phyloP scores from a whole-genome alignment of 2,888 invertebrate genomes.

The Nomada flava region DNA sequence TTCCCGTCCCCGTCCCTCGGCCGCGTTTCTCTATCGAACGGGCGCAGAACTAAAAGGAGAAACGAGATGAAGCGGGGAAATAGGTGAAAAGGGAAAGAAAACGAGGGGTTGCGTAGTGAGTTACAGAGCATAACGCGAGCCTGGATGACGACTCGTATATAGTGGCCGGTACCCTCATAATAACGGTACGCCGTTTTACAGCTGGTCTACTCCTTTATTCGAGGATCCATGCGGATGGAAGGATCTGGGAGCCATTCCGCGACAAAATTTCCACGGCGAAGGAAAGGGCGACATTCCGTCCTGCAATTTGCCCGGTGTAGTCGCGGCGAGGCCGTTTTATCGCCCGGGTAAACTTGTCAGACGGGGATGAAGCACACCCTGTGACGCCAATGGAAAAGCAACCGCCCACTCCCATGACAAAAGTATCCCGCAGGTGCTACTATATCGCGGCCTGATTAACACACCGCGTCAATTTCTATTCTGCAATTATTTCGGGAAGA shows the following conservation, averaged over 20 bases:
- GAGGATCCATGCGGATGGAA: slow-evolving; percentile 67
- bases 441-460: slow-evolving; percentile 55
- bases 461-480: slow-evolving; percentile 4
- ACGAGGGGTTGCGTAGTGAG: slow-evolving; percentile 41
- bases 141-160: slow-evolving; percentile 62
- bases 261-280: slow-evolving; percentile 53
- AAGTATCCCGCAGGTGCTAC: slow-evolving; percentile 52
- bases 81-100: slow-evolving; percentile 5
- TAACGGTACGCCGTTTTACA: slow-evolving; percentile 70
- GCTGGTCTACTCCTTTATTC: slow-evolving; percentile 68
- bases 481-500: not conserved
- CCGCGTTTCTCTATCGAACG: slow-evolving; percentile 24
- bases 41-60: not conserved
- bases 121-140: slow-evolving; percentile 50
- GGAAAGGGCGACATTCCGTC: slow-evolving; percentile 53
- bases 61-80: slow-evolving; percentile 16
- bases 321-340: slow-evolving; percentile 61
- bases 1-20: not conserved
- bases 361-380: slow-evolving; percentile 52
- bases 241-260: slow-evolving; percentile 63
- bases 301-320: slow-evolving; percentile 64
- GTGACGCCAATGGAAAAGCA: slow-evolving; percentile 56
- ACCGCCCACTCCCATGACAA: not conserved
- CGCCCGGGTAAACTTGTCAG: slow-evolving; percentile 61
- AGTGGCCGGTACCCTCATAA: slow-evolving; percentile 64